Evolutionary conservation across 2,113 vertebrate species (phyloP).

Genomic region (Sula dactylatra): DNA sequence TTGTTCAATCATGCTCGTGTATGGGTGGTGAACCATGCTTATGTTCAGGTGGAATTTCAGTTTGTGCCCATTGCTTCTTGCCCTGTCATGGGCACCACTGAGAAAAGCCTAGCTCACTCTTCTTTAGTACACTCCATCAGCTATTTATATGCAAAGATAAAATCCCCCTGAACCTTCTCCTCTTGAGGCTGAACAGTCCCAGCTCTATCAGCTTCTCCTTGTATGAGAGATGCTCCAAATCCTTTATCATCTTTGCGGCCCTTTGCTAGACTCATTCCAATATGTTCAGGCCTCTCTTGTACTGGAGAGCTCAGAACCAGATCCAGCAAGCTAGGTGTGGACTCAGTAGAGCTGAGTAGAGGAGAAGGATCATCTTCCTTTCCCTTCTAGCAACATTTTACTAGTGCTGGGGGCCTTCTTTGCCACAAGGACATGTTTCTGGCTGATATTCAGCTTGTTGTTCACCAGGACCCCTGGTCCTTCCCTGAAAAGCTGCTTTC

Average conservation of each 20-base stretch:
- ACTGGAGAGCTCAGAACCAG: not conserved
- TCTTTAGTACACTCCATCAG: not conserved
- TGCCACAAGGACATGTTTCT: not conserved
- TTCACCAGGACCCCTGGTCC: not conserved
- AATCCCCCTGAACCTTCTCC: not conserved
- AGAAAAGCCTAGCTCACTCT: not conserved
- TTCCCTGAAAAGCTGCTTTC: not conserved
- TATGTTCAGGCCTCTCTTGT: not conserved
- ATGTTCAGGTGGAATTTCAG: not conserved
- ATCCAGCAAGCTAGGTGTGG: not conserved
- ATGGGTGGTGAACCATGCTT: not conserved
- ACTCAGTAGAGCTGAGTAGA: not conserved
- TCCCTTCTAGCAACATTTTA: not conserved
- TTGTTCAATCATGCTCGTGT: not conserved
- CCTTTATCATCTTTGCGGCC: not conserved
- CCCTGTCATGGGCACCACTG: too few species aligned
- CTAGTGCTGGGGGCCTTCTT: not conserved
- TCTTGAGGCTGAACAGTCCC: not conserved
- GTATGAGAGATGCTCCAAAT: not conserved
- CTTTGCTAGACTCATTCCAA: not conserved
- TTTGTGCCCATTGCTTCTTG: not conserved
- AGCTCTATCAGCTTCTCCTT: not conserved
- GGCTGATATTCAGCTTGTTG: not conserved
- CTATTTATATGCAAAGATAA: not conserved
- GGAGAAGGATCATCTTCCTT: not conserved